phyloP scores from a whole-genome alignment of 2,113 vertebrate genomes.

The Notothenia coriiceps region DNA sequence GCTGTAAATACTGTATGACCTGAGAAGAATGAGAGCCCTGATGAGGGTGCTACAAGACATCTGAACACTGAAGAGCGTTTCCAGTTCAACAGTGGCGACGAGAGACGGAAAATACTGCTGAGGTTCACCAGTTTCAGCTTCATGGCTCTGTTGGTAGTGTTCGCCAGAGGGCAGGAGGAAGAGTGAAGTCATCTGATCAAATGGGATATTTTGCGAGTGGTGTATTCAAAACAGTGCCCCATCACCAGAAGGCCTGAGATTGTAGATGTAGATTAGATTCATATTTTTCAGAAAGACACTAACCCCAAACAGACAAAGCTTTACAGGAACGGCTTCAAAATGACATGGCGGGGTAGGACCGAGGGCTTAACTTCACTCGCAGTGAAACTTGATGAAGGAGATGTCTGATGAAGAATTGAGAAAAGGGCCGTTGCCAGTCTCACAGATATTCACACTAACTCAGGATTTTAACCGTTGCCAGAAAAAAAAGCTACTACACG shows the following conservation, averaged over 20 bases:
- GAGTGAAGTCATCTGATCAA: neutral
- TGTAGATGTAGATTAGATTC: neutral
- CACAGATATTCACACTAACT: too few species aligned
- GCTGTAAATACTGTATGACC: slow-evolving; percentile 15
- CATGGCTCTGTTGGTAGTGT: neutral
- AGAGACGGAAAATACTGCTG: neutral
- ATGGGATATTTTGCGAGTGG: too few species aligned
- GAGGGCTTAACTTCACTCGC: neutral
- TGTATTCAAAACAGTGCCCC: too few species aligned
- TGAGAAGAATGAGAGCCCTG: neutral
- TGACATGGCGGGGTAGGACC: neutral
- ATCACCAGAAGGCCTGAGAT: too few species aligned
- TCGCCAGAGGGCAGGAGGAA: neutral
- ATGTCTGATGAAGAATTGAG: too few species aligned
- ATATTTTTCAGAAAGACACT: slow-evolving; percentile 14
- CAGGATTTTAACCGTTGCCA: too few species aligned
- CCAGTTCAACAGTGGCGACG: neutral
- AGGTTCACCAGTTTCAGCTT: neutral
- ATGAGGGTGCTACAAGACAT: neutral
- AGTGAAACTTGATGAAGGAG: neutral
- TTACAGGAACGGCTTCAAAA: neutral
- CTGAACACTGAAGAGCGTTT: neutral
- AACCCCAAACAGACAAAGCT: slow-evolving; percentile 5
- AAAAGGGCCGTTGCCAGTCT: neutral
- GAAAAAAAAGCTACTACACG: neutral